phyloP scores from a whole-genome alignment of 2,113 vertebrate species.

The Hyaena hyaena region DNA sequence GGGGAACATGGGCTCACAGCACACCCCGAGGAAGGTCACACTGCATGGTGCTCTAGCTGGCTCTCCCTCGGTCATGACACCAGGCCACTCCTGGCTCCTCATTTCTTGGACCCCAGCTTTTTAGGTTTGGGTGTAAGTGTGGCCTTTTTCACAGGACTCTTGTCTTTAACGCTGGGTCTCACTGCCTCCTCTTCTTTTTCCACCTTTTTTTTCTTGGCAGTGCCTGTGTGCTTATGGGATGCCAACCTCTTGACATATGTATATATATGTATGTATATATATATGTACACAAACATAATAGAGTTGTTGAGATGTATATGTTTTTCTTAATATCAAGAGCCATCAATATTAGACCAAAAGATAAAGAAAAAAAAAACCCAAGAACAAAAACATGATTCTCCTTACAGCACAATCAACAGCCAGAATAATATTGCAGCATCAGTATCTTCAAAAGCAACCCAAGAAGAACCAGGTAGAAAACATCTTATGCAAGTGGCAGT shows the following conservation, averaged over 20 bases:
- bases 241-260: too few relatives aligned
- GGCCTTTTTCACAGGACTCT: conserved; percentile 63
- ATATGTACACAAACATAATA: too few relatives aligned
- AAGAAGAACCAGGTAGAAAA: neutral
- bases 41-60: neutral
- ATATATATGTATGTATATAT: too few relatives aligned
- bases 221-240: too few relatives aligned
- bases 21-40: neutral
- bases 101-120: conserved; percentile 44
- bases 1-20: too few relatives aligned
- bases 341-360: neutral
- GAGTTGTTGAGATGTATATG: neutral
- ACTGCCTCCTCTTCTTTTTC: too few relatives aligned
- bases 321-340: neutral
- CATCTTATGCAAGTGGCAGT: neutral
- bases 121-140: conserved; percentile 1
- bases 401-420: neutral
- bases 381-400: neutral
- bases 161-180: conserved; percentile 43
- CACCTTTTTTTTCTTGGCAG: too few relatives aligned
- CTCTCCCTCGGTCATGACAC: neutral
- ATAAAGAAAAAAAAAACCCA: neutral
- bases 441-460: neutral
- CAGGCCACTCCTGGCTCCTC: neutral
- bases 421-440: neutral